These are phyloP conservation scores for Trichonephila clavipes DNA, from an alignment of 1,140 invertebrate genomes.

Conservation along the genomic window DNA sequence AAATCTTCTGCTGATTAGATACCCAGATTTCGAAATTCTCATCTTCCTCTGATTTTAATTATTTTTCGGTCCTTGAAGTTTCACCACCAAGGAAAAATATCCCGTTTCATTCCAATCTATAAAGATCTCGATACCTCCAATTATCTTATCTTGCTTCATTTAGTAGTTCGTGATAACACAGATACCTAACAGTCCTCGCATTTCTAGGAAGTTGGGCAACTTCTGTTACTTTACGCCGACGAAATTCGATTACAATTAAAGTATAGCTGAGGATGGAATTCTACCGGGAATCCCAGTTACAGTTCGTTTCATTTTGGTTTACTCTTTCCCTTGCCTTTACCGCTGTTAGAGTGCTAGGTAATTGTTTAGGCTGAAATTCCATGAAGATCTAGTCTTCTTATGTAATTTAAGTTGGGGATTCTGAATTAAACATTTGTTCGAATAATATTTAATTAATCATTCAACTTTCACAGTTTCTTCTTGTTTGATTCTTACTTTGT, in stretches of 20 bases:
- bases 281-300: conserved; percentile 1
- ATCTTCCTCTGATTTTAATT: not conserved
- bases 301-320: not conserved
- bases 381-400: not conserved
- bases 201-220: not conserved
- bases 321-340: conserved; percentile 3
- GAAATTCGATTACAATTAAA: conserved; percentile 42
- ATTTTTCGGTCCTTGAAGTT: not conserved
- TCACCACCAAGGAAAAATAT: not conserved
- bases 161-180: not conserved
- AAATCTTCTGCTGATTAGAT: not conserved
- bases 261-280: not conserved
- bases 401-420: no score
- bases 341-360: not conserved
- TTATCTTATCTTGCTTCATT: not conserved
- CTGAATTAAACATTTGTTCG: no score
- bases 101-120: not conserved
- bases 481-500: no score
- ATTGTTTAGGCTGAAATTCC: not conserved
- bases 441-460: no score
- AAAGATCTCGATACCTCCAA: not conserved
- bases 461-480: no score
- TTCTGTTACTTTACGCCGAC: not conserved
- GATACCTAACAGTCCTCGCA: not conserved
- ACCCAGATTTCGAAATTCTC: not conserved